phyloP scores from a whole-genome alignment of 2,888 invertebrate genomes.

The Platynereis dumerilii region DNA sequence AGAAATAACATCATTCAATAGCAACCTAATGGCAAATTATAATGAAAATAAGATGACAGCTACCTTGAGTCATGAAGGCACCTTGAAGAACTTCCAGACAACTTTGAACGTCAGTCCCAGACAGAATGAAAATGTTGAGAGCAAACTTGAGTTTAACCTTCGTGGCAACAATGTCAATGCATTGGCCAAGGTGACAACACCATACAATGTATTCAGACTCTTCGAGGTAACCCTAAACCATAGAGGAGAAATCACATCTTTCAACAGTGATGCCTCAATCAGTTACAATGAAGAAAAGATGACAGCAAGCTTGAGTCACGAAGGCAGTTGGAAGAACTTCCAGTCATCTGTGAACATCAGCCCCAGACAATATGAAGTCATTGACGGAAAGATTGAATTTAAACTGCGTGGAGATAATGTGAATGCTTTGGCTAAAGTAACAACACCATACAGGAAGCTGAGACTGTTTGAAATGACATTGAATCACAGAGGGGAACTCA shows the following conservation, averaged over 20 bases:
- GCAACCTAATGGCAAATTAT: no score
- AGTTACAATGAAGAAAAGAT: slow-evolving; percentile 3
- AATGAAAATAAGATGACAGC: slow-evolving; percentile 5
- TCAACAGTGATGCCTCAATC: background rate
- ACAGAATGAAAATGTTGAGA: no score
- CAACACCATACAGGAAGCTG: no score
- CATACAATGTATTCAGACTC: background rate
- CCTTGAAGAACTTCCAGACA: slow-evolving; percentile 11
- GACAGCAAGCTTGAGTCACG: no score
- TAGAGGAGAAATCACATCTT: background rate
- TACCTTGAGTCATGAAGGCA: background rate
- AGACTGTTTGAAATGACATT: no score
- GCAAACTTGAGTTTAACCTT: slow-evolving; percentile 5
- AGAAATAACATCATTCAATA: background rate
- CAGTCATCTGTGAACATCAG: no score
- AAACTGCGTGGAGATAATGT: no score
- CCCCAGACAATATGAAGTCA: no score
- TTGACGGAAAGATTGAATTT: no score
- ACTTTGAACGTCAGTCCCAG: slow-evolving; percentile 4
- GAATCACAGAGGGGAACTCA: no score
- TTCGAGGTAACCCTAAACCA: slow-evolving; percentile 4
- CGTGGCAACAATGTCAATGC: slow-evolving; percentile 13
- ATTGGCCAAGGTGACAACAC: background rate
- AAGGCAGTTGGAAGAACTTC: no score
- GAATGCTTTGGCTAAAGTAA: no score